Percentiles rank a stretch among this genome's conserved stretches.
Conservation (phyloP, 2,113 vertebrate genomes). For the Psammodynastes pulverulentus region DNA sequence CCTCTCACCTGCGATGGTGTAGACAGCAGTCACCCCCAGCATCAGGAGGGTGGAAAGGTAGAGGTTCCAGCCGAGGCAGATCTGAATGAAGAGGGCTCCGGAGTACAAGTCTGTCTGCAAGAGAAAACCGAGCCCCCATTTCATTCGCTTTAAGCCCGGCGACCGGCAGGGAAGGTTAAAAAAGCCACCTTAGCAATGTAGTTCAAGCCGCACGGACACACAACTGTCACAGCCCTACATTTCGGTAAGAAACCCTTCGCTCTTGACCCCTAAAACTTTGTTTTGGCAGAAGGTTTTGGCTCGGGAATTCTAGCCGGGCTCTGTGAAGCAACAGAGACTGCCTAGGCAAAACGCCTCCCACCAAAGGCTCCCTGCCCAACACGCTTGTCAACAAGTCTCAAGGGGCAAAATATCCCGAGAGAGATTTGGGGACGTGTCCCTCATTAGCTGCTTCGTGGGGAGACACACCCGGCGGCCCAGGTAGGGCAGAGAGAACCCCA, state of each 20-base stretch:
- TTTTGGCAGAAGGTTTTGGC: background rate
- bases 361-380: background rate
- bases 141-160: background rate
- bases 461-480: background rate
- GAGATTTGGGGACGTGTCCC: background rate
- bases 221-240: background rate
- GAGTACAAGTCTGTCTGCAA: constrained; percentile 85
- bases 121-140: background rate
- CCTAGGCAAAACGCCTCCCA: background rate
- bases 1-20: constrained; percentile 82
- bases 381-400: background rate
- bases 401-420: background rate
- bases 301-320: background rate
- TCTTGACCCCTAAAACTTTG: background rate
- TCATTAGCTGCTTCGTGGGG: background rate
- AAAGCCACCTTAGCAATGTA: background rate
- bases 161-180: background rate
- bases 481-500: background rate
- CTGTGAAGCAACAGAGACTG: background rate
- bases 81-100: constrained; percentile 85
- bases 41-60: constrained; percentile 84
- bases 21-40: constrained; percentile 82
- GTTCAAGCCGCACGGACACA: background rate
- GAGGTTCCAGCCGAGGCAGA: constrained; percentile 92
- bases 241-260: background rate